phyloP scores from a whole-genome alignment of 2,797 vertebrate genomes.

The Rhinogobio ventralis region DNA sequence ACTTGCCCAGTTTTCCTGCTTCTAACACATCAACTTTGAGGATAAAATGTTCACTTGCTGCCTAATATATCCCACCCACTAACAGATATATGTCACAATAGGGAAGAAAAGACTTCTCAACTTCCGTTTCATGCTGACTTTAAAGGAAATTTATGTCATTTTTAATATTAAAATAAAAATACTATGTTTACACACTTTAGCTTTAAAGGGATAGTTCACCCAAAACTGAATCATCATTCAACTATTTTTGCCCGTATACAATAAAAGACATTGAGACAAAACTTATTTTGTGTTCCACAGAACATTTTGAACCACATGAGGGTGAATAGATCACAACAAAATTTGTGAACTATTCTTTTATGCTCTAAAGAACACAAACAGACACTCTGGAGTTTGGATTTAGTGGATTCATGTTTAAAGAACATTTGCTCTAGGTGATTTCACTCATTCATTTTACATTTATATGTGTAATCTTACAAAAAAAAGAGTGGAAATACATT shows the following conservation, averaged over 20 bases:
- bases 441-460: neutral
- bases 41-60: too few species aligned
- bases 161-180: neutral
- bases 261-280: neutral
- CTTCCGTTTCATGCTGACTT: neutral
- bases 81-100: too few species aligned
- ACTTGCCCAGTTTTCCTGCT: too few species aligned
- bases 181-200: neutral
- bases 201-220: neutral
- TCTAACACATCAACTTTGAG: too few species aligned
- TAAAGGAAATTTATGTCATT: neutral
- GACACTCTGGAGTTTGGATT: slow-evolving; percentile 16
- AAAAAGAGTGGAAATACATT: slow-evolving; percentile 4
- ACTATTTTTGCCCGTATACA: neutral
- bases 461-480: neutral
- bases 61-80: too few species aligned
- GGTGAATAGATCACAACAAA: neutral
- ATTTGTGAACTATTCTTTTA: neutral
- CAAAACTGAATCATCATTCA: neutral
- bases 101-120: neutral
- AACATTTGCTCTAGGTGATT: slow-evolving; percentile 22
- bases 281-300: too few species aligned
- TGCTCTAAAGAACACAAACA: neutral
- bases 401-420: slow-evolving; percentile 38
- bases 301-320: neutral